Evolutionary conservation across 2,888 invertebrate species (phyloP).

Genomic region (Exephanes ischioxanthus): DNA sequence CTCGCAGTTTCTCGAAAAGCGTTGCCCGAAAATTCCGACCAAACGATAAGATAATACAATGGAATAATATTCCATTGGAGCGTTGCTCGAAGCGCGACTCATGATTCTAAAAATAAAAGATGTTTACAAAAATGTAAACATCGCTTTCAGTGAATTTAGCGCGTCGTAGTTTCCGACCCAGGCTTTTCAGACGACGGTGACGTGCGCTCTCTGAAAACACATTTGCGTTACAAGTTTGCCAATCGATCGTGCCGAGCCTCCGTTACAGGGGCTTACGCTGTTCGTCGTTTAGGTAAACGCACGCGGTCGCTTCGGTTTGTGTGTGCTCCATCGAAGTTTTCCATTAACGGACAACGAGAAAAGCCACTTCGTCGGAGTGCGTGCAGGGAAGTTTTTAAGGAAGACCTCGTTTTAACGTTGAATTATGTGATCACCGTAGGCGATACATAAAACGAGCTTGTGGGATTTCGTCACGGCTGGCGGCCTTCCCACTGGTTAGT

Average conservation of each 20-base stretch:
- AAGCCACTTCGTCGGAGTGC: background rate
- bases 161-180: background rate
- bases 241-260: background rate
- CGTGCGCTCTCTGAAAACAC: background rate
- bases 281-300: background rate
- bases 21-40: background rate
- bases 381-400: background rate
- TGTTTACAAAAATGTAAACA: slow-evolving; percentile 12
- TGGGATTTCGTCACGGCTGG: slow-evolving; percentile 65
- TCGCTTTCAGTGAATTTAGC: background rate
- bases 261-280: background rate
- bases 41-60: background rate
- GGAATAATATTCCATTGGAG: background rate
- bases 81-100: background rate
- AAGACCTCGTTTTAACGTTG: background rate
- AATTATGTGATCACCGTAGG: slow-evolving; percentile 25
- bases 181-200: background rate
- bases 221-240: slow-evolving; percentile 6
- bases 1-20: background rate
- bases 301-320: background rate
- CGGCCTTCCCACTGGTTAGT: slow-evolving; percentile 69
- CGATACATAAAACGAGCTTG: slow-evolving; percentile 35
- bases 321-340: background rate
- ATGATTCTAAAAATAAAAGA: background rate
- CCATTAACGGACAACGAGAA: background rate